A percentile compares a stretch with the other conserved stretches of the same genome.
Evolutionary conservation across 2,113 vertebrate genomes (phyloP).

Genomic region (Cyphomyrus plagiostoma): DNA sequence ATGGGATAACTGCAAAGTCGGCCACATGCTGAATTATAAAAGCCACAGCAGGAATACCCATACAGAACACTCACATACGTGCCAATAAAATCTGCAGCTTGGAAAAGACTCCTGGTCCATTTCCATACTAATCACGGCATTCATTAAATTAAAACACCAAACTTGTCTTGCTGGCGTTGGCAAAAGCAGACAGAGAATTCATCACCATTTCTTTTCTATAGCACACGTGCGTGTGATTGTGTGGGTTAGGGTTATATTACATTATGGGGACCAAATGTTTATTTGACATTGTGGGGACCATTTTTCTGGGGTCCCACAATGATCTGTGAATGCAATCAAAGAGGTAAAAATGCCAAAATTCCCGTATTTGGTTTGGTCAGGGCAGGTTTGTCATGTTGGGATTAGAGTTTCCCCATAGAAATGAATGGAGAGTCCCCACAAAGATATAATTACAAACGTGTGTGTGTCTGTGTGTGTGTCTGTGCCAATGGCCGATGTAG

Average conservation of each 20-base stretch:
- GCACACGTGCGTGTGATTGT: neutral
- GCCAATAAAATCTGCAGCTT: neutral
- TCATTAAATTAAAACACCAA: neutral
- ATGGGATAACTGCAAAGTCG: neutral
- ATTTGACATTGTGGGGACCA: too few relatives aligned
- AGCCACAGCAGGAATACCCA: neutral
- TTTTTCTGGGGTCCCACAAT: too few relatives aligned
- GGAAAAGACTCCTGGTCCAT: neutral
- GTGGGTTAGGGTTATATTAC: too few relatives aligned
- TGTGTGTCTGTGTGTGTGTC: neutral
- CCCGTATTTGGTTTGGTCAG: too few relatives aligned
- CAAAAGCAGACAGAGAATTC: neutral
- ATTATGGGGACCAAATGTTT: too few relatives aligned
- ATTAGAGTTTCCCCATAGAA: too few relatives aligned
- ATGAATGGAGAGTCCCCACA: too few relatives aligned
- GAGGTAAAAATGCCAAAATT: too few relatives aligned
- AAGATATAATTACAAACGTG: too few relatives aligned
- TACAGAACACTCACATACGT: neutral
- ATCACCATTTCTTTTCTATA: neutral
- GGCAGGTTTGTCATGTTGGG: too few relatives aligned
- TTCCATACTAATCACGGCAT: neutral
- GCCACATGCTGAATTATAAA: neutral
- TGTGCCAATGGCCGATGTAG: neutral
- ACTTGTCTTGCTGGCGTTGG: neutral
- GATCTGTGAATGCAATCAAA: too few relatives aligned